These are phyloP conservation scores for Girardia tigrina DNA, from an alignment of 2,888 invertebrate genomes.

Conservation along the genomic window DNA sequence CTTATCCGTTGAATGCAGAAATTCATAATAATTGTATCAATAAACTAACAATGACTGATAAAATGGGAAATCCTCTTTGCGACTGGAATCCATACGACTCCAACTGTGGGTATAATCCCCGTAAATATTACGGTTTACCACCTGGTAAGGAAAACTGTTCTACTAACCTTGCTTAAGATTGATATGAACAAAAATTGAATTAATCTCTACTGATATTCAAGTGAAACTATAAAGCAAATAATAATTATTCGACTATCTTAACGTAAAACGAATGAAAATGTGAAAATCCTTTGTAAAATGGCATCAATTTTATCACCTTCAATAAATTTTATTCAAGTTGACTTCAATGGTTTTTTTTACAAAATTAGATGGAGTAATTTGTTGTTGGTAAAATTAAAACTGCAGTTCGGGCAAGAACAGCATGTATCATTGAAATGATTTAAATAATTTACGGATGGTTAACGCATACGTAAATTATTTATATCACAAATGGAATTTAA, in stretches of 20 bases:
- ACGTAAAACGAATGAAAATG: background rate
- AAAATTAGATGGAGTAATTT: no score
- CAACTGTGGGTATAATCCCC: background rate
- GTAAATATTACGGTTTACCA: background rate
- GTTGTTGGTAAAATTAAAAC: no score
- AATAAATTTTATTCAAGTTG: no score
- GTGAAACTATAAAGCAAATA: no score
- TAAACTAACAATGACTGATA: background rate
- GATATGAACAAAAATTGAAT: background rate
- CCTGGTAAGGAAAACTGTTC: background rate
- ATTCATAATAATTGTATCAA: background rate
- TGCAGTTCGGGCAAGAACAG: no score
- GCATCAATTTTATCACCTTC: background rate
- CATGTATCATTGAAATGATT: no score
- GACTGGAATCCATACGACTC: background rate
- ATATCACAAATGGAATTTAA: no score
- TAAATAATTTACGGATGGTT: no score
- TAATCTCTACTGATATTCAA: no score
- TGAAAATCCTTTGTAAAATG: background rate
- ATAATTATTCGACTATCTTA: no score
- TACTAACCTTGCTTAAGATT: background rate
- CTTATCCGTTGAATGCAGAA: background rate
- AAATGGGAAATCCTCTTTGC: background rate
- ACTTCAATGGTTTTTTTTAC: no score
- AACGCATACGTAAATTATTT: no score